Base-by-base conservation (phyloP, 1,140 invertebrate species). In the Berghia stephanieae region DNA sequence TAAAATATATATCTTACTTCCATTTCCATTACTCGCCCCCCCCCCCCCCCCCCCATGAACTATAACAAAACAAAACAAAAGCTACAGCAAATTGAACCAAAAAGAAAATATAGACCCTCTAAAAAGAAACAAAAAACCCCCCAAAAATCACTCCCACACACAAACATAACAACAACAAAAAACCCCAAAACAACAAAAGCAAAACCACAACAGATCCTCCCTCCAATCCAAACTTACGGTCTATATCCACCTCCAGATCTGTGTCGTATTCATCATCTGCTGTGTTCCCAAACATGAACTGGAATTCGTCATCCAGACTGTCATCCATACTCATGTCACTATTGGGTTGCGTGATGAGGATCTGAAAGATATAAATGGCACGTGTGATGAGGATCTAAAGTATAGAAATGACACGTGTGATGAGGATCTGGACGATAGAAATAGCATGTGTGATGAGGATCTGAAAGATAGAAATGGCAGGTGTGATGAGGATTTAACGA, bases 181-280 rank as follows among this genome's bases (percentile, higher is more conserved):
- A 72, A 38, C 18, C 67, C 38, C 36, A 16, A 71, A 6, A 31
- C 13, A 44, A 71, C 69, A n/a, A 43, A 46, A 16, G 6, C 24
- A 5, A 38, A 38, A 46, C 42, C 18, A 42, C 40, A 36, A 18
- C 31, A 18, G 31, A 8, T 6, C 16, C 8, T 16, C 40, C 8
- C 8, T 16, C 10, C 13, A 69, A 42, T 13, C 16, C 21, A 5
- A 10, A 73, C 68, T 73, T 68, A 85, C 84, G 77, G 18, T 83
- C 84, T 77, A 81, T 83, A 67, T 85, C 83, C 80, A 85, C 81
- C 69, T 85, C 84, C 0, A 85, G 72, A 72, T 85, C 84, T 27
- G 84, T 85, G 60, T 85, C 84, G 69, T 85, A 85, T 52, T 85
- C 84, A 13, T 77, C 82, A 43, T 81, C 84, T 43, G 73, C 42